Evolutionary conservation across 1,140 invertebrate genomes (phyloP), one percentile per base, ranked within the genome.

Genomic region (Coboldia fuscipes): DNA sequence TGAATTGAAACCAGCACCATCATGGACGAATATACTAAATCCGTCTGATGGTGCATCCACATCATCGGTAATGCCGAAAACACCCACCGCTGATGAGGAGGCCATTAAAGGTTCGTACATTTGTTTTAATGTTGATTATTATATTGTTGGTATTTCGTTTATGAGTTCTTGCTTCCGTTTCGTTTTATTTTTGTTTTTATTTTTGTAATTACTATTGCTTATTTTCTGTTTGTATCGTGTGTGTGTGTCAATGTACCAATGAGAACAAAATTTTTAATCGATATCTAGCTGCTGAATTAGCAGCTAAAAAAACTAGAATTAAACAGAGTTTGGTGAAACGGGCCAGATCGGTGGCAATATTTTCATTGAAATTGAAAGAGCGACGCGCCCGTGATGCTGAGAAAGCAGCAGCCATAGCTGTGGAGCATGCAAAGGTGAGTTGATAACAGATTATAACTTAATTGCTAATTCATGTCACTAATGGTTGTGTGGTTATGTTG

Each of bases 311-410:
- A 35, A 71, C 71, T 2, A 59, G 75, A 9, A 45, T 55, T 8
- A 55, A 55, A 36, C 52, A 55, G 14, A 54, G 50, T 39, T 48
- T 83, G 29, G 76, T 83, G 55, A 83, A 82, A 49, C 63, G 78
- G 30, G 79, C 79, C 4, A 60, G 77, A 8, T 79, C 75, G 2
- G 78, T 83, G 18, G 78, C 77, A 7, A 77, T 83, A 40, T 83
- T 83, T 51, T 81, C 78, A 2, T 51, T 82, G 16, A 80, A 79
- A 33, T 47, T 82, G 32, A 74, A 78, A 37, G 73, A 78, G 40
- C 62, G 75, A 22, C 58, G 78, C 28, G 77, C 78, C 15, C 62
- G 74, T 2, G 76, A 77, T 34, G 72, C 72, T 0, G 70, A 71
- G 35, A 61, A 68, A 36, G 70, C 67, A 37, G 67, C 66, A 3